Percentiles rank a stretch among this genome's conserved stretches.
Evolutionary conservation across 2,888 invertebrate genomes (phyloP).

Genomic region (Acrobasis consociella): DNA sequence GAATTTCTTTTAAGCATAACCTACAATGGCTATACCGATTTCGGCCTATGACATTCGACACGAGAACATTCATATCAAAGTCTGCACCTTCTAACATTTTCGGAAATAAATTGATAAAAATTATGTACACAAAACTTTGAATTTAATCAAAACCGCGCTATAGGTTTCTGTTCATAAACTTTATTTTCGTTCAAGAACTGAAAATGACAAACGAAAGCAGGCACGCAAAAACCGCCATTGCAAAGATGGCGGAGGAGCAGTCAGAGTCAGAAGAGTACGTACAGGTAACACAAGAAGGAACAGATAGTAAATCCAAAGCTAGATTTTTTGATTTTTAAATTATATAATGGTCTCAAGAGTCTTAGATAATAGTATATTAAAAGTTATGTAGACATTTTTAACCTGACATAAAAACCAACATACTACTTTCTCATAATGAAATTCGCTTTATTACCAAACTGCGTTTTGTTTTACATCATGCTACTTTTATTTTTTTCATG

Average conservation of each 20-base stretch:
- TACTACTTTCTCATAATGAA: too few relatives aligned
- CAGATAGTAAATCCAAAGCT: too few relatives aligned
- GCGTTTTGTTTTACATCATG: too few relatives aligned
- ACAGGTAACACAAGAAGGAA: too few relatives aligned
- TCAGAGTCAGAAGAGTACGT: too few relatives aligned
- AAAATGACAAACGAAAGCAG: constrained; percentile 3
- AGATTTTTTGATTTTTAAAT: too few relatives aligned
- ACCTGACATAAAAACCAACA: too few relatives aligned
- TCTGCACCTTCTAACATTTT: constrained; percentile 49
- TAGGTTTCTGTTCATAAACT: constrained; percentile 23
- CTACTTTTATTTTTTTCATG: too few relatives aligned
- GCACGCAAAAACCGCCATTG: background rate
- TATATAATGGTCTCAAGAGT: too few relatives aligned
- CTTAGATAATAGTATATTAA: too few relatives aligned
- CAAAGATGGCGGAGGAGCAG: background rate
- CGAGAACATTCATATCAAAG: constrained; percentile 45
- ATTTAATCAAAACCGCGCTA: constrained; percentile 48
- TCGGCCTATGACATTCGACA: constrained; percentile 60
- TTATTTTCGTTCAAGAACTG: constrained; percentile 66
- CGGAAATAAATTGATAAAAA: background rate
- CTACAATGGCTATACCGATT: constrained; percentile 67
- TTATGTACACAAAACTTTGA: background rate
- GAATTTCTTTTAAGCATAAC: constrained; percentile 63
- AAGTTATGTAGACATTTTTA: too few relatives aligned
- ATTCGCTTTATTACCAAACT: too few relatives aligned